These are phyloP conservation scores for Hoplodrina blanda DNA, from an alignment of 2,888 invertebrate species.

Conservation along the genomic window DNA sequence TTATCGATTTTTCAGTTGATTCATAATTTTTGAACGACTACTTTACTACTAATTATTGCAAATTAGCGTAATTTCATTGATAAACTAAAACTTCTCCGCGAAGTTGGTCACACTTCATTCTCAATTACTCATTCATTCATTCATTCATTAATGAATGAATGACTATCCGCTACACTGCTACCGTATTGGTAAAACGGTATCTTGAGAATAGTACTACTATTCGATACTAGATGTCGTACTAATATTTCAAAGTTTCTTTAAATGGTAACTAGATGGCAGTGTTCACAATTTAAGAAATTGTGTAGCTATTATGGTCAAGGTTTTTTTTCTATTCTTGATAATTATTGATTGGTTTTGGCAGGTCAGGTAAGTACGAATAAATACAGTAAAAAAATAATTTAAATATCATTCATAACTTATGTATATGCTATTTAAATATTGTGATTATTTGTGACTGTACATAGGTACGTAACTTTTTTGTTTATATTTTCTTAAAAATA, in stretches of 20 bases:
- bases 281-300: background rate
- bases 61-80: constrained; percentile 3
- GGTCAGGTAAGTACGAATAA: too few species aligned
- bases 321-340: background rate
- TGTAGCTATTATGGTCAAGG: background rate
- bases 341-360: too few species aligned
- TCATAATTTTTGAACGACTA: background rate
- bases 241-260: background rate
- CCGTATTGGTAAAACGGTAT: constrained; percentile 13
- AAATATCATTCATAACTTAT: too few species aligned
- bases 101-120: constrained; percentile 18
- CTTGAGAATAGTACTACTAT: constrained; percentile 1
- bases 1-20: background rate
- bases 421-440: too few species aligned
- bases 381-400: too few species aligned
- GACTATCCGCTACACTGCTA: background rate
- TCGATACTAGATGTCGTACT: constrained; percentile 29
- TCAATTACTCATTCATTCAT: too few species aligned
- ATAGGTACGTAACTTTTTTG: too few species aligned
- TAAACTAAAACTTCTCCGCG: background rate
- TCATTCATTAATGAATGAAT: constrained; percentile 17
- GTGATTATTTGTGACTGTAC: too few species aligned
- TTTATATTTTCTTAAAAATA: too few species aligned
- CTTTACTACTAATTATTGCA: background rate
- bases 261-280: constrained; percentile 9